Evolutionary conservation across 2,888 invertebrate species (phyloP).

Genomic region (Erynnis tages): DNA sequence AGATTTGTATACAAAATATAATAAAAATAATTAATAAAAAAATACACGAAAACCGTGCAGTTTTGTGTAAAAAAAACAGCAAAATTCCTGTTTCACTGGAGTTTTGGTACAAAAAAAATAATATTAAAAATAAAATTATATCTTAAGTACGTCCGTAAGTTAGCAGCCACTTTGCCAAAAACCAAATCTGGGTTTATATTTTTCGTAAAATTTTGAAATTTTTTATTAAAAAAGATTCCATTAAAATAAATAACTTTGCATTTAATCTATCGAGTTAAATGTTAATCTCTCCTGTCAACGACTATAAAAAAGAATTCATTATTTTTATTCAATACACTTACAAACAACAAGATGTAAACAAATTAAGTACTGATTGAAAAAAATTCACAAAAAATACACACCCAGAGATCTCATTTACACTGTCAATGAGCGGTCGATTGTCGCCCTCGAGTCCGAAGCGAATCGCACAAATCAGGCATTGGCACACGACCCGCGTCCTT

Average conservation of each 20-base stretch:
- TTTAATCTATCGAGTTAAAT: neutral
- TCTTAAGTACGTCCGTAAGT: constrained; percentile 40
- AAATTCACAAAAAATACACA: constrained; percentile 18
- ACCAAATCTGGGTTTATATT: constrained; percentile 10
- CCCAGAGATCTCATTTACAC: neutral
- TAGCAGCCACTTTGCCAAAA: constrained; percentile 35
- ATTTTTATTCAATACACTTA: no score
- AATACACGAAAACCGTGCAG: constrained; percentile 33
- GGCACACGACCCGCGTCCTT: neutral
- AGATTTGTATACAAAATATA: constrained; percentile 30
- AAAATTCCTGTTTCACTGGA: constrained; percentile 39
- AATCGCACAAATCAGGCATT: constrained; percentile 2
- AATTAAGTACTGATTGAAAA: constrained; percentile 3
- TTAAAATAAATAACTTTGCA: neutral
- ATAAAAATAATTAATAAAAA: constrained; percentile 33
- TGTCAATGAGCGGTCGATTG: constrained; percentile 12
- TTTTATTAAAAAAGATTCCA: neutral
- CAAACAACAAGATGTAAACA: neutral
- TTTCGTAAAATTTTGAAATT: constrained; percentile 1
- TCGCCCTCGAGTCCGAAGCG: neutral
- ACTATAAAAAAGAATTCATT: no score
- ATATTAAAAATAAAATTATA: constrained; percentile 29
- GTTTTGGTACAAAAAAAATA: constrained; percentile 35
- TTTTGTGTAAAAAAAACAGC: constrained; percentile 29
- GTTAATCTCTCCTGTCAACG: no score